Evolutionary conservation across 2,888 invertebrate genomes (phyloP), one percentile per base, ranked within the genome.

Genomic region (Zaprionus lineosus): DNA sequence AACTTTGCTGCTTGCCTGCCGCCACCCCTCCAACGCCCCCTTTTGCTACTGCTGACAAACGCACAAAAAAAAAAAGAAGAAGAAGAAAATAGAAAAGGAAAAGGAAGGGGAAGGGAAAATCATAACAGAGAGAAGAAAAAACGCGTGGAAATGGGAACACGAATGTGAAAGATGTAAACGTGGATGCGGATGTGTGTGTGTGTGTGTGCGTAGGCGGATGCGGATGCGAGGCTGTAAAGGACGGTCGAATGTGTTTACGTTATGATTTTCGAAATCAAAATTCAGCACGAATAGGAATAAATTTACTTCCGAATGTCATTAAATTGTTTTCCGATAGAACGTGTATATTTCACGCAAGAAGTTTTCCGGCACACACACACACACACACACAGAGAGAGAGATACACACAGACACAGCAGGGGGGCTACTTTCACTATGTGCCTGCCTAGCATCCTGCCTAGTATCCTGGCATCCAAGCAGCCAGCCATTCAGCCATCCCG

Each of bases 321-420:
- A 88, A 88, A 88, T 88, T 85, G 85, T 85, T 88, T 88, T 87
- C 87, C 85, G 87, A 88, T 87, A 84, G 86, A 86, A 81, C 81
- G 86, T 81, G 81, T 81, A 76, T 77, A 81, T 86, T 81, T 86
- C 82, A 78, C 75, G 83, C 65, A 76, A 73, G 63, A 79, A 85
- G 36, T 74, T 75, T 70, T 57, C n/a, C 36, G 9, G 11, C 29
- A n/a, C n/a, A n/a, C n/a, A n/a, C n/a, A n/a, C n/a, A n/a, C n/a
- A n/a, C n/a, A n/a, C n/a, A n/a, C n/a, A n/a, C n/a, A n/a, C n/a
- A n/a, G n/a, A n/a, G n/a, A n/a, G n/a, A n/a, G n/a, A n/a, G n/a
- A n/a, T 39, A 16, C 34, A 8, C 33, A 11, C 29, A 14, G 29
- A 16, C 71, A 16, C 68, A 51, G 51, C 59, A 33, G 36, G 56